Evolutionary conservation across 2,113 vertebrate genomes (phyloP), one percentile per base, ranked within the genome.

Genomic region (Solea senegalensis): DNA sequence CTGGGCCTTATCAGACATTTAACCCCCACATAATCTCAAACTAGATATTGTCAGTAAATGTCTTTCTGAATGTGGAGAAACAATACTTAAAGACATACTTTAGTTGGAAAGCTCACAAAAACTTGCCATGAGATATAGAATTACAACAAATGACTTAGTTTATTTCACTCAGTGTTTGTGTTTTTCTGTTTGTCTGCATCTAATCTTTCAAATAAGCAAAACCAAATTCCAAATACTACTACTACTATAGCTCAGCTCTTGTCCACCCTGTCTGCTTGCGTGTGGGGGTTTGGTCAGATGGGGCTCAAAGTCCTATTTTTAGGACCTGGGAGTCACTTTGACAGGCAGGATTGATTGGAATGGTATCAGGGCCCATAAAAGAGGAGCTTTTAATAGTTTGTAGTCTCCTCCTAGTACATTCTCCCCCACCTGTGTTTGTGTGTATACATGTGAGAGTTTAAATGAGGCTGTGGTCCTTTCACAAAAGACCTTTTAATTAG

Each of bases 311-410:
- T 64, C 28, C 78, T 92, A 91, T 90, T 87, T 81, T 80, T 87
- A 89, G 74, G 53, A 53, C 43, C 34, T 14, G 3, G 48, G 83
- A 74, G 70, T 89, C 74, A 79, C 76, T 77, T 84, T 81, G 66
- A 74, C 73, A 56, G 54, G 72, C 43, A 60, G 78, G 74, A 82
- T 51, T 84, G 86, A 85, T 85, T 80, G 85, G 86, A 86, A 88
- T 84, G 83, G 85, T 77, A 80, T 87, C 83, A 68, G 81, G 56
- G 69, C 66, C 75, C 69, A 62, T 9, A 46, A 57, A n/a, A 44
- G 69, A 56, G 41, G 54, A 60, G 74, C 88, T 92, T 86, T 87
- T 79, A 79, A 90, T 91, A 91, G 86, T 71, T 60, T 60, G 53
- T 21, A 16, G 46, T 61, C 64, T 53, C 63, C 45, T 58, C 59